Base-by-base conservation (phyloP, 1,140 invertebrate genomes). In the Pachyrhynchus sulphureomaculatus region DNA sequence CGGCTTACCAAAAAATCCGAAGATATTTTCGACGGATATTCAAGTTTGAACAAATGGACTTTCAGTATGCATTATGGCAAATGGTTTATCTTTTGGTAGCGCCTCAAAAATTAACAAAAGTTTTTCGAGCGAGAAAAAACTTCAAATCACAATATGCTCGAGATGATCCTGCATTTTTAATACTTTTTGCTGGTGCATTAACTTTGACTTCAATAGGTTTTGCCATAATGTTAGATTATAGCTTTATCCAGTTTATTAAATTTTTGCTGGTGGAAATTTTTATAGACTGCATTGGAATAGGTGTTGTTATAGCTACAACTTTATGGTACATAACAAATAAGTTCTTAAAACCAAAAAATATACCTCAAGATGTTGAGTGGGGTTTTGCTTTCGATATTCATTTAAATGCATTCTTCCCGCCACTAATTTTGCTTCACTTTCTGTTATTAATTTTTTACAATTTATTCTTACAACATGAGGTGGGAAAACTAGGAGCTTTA, bases 31-130 rank as follows among this genome's bases (percentile, higher is more conserved):
- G 93, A 67, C 84, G 95, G 70, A 77, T 99, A 32, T 83, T 98
- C 20, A 94, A 96, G 78, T 96, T 95, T 74, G 85, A 93, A 72
- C 96, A 99, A 80, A 99, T 99, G 97, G 97, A 99, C 78, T 99
- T 99, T 82, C 95, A 99, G 76, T 99, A 96, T 84, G 97, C 96
- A 2, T 81, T 92, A 9, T 99, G 96, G 96, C 97, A 99, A 85
- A 98, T 99, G 93, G 79, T 97, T 0, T 98, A 97, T 78, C 80
- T 99, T 47, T 95, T 99, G 78, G 84, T 91, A 53, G 83, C 94
- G 0, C 97, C 97, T 20, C 94, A 98, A 76, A 98, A 98, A 86
- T 95, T 99, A 2, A 98, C 98, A 73, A 88, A 94, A 77, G 98
- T 98, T 81, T 99, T 98, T 78, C 90, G 96, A 70, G 98, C 97